Evolutionary conservation across 2,888 invertebrate species (phyloP).

Genomic region (Trachelus stipa): DNA sequence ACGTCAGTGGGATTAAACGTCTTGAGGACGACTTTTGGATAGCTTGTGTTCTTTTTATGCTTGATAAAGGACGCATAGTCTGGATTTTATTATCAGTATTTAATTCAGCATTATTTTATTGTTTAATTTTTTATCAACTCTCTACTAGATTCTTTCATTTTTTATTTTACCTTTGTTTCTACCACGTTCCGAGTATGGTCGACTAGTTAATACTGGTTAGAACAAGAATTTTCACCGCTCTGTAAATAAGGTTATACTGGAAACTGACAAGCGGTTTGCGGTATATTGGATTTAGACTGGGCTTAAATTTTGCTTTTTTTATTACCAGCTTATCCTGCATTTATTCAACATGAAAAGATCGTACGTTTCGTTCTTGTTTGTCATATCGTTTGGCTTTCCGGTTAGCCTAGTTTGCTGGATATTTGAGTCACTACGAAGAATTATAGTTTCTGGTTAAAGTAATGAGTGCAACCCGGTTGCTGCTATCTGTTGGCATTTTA

Average conservation of each 20-base stretch:
- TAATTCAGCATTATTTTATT: background rate
- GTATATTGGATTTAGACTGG: background rate
- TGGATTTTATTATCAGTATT: background rate
- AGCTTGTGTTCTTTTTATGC: background rate
- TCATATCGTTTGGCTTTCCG: background rate
- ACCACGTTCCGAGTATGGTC: background rate
- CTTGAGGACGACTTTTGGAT: no score
- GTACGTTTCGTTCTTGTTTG: background rate
- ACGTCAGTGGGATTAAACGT: no score
- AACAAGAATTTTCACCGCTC: background rate
- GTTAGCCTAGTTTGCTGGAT: background rate
- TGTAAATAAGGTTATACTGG: background rate
- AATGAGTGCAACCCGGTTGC: background rate
- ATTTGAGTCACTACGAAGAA: background rate
- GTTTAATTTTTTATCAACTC: background rate
- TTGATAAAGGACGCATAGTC: background rate
- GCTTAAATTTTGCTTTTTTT: background rate
- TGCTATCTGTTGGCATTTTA: background rate
- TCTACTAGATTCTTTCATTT: background rate
- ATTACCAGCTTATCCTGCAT: background rate
- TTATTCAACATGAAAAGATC: background rate
- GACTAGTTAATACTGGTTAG: background rate
- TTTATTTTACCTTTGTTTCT: background rate
- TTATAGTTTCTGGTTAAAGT: background rate
- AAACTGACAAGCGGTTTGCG: background rate